phyloP scores from a whole-genome alignment of 2,797 vertebrate species.

The Taenioides sp. region DNA sequence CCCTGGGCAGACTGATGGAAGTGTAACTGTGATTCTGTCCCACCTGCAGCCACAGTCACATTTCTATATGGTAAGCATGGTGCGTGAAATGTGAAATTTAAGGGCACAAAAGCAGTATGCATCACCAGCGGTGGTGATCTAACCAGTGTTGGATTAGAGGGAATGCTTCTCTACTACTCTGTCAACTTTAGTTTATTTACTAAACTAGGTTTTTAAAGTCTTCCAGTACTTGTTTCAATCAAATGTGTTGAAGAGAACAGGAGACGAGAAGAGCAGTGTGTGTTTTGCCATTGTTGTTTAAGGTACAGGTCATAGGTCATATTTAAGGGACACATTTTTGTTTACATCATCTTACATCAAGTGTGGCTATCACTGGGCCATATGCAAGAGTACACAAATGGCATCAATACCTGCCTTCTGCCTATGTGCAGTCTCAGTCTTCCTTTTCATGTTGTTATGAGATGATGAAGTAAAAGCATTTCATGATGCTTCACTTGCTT shows the following conservation, averaged over 20 bases:
- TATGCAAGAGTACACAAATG: neutral
- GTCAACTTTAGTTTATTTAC: neutral
- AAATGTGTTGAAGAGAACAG: slow-evolving; percentile 54
- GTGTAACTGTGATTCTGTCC: neutral
- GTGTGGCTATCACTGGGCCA: neutral
- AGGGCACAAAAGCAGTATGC: slow-evolving; percentile 5
- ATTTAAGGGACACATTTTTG: slow-evolving; percentile 2
- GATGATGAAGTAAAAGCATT: neutral
- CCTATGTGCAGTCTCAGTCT: neutral
- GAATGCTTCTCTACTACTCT: neutral
- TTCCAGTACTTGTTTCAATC: slow-evolving; percentile 67
- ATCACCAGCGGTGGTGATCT: neutral
- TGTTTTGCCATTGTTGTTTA: slow-evolving; percentile 31
- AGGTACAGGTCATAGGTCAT: neutral
- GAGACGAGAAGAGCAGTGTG: slow-evolving; percentile 27
- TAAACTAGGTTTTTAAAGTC: slow-evolving; percentile 67
- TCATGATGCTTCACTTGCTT: neutral
- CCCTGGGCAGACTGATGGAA: slow-evolving; percentile 4
- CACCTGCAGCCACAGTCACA: neutral
- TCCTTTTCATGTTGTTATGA: neutral
- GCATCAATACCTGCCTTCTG: neutral
- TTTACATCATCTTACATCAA: neutral
- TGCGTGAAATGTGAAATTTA: neutral
- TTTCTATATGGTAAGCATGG: neutral
- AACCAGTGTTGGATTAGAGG: neutral